These are phyloP conservation scores for Phaethon lepturus DNA, from an alignment of 2,113 vertebrate genomes.

Conservation along the genomic window DNA sequence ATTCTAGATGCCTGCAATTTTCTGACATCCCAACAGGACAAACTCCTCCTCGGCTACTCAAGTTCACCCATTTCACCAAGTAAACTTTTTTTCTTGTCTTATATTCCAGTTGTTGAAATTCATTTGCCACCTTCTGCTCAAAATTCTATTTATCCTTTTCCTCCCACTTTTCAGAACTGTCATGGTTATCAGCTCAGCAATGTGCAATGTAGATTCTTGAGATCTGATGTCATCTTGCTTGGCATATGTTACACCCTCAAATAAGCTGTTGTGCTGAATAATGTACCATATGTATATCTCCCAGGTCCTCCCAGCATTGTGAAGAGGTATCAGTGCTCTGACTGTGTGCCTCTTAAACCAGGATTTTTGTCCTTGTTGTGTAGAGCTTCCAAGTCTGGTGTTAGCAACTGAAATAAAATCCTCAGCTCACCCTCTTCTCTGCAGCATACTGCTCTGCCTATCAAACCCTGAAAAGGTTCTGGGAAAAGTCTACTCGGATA, in stretches of 20 bases:
- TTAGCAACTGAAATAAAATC: neutral
- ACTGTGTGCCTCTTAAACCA: neutral
- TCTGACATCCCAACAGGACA: neutral
- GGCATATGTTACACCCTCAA: constrained; percentile 60
- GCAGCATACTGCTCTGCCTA: neutral
- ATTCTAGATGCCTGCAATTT: neutral
- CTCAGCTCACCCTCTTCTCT: neutral
- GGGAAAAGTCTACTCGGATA: neutral
- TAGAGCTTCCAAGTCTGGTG: neutral
- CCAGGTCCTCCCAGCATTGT: neutral
- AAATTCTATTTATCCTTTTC: constrained; percentile 37
- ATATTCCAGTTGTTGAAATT: constrained; percentile 39
- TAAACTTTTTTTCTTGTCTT: constrained; percentile 16
- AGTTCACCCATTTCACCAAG: neutral
- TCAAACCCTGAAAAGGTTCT: neutral
- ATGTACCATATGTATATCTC: constrained; percentile 37
- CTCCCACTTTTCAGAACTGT: constrained; percentile 63
- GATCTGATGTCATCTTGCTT: constrained; percentile 47
- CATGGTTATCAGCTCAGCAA: constrained; percentile 36
- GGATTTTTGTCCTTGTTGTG: neutral
- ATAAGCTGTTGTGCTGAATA: constrained; percentile 60
- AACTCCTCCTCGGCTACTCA: neutral
- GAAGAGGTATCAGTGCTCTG: neutral
- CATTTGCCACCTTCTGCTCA: constrained; percentile 4
- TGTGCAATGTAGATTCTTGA: constrained; percentile 33